Percentiles rank a stretch among this genome's conserved stretches.
Evolutionary conservation across 2,113 vertebrate genomes (phyloP).

Genomic region (Cyphomyrus discorhynchus): DNA sequence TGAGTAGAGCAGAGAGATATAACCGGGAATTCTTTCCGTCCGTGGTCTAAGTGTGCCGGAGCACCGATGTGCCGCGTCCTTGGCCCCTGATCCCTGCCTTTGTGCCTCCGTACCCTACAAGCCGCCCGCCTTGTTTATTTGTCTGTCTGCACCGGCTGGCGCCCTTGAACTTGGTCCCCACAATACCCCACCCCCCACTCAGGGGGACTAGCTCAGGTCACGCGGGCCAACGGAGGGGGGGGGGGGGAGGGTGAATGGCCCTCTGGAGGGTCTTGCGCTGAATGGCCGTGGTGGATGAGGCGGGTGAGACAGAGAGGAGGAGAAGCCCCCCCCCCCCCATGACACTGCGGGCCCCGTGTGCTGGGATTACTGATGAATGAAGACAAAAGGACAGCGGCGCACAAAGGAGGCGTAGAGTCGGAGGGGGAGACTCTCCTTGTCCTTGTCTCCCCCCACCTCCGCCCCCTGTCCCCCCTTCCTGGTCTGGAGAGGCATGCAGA

Average conservation of each 20-base stretch:
- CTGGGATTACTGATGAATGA: conserved; percentile 35
- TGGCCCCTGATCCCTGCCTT: conserved; percentile 64
- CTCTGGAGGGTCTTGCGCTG: conserved; percentile 43
- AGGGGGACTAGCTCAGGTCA: conserved; percentile 34
- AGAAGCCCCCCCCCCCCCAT: conserved; percentile 6
- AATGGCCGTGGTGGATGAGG: background rate
- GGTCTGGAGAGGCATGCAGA: conserved; percentile 26
- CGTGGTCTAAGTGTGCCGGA: conserved; percentile 69
- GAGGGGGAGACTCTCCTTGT: conserved; percentile 15
- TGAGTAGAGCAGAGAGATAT: conserved; percentile 41
- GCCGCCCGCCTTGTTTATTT: conserved; percentile 68
- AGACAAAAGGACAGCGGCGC: conserved; percentile 34
- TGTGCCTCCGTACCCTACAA: conserved; percentile 69
- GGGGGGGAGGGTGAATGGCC: conserved; percentile 50
- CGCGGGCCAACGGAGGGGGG: conserved; percentile 38
- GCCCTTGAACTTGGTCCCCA: conserved; percentile 68
- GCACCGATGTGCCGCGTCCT: conserved; percentile 65
- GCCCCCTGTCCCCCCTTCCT: background rate
- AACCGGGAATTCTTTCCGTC: conserved; percentile 68
- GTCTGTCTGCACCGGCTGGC: conserved; percentile 55
- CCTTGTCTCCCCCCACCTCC: background rate
- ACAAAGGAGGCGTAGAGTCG: conserved; percentile 36
- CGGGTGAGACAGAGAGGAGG: background rate
- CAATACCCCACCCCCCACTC: background rate
- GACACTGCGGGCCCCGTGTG: conserved; percentile 42